Percentiles rank a stretch among this genome's conserved stretches.
Evolutionary conservation across 1,140 invertebrate genomes (phyloP).

Genomic region (Macrobrachium rosenbergii): DNA sequence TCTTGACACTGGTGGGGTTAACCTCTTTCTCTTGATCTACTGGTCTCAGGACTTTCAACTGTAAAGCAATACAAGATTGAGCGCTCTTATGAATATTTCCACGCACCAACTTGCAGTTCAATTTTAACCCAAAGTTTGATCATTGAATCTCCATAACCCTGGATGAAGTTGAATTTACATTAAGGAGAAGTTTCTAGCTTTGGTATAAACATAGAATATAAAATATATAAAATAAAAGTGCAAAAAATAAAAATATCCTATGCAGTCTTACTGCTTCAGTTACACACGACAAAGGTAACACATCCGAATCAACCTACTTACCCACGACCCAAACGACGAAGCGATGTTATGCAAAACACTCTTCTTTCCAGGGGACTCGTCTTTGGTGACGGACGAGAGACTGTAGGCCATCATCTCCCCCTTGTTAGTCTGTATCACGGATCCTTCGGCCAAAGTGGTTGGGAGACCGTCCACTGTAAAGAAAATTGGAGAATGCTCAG

Average conservation of each 20-base stretch:
- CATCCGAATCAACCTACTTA: background rate
- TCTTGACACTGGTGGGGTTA: background rate
- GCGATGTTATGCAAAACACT: conserved; percentile 31
- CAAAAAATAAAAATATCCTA: too few species aligned
- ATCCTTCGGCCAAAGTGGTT: conserved; percentile 9
- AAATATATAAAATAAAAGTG: too few species aligned
- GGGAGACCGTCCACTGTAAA: conserved; percentile 15
- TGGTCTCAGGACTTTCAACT: conserved; percentile 46
- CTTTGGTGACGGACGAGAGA: conserved; percentile 21
- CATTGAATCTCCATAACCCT: too few species aligned
- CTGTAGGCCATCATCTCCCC: conserved; percentile 52
- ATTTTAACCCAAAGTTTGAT: too few species aligned
- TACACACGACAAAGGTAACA: too few species aligned
- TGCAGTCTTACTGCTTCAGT: too few species aligned
- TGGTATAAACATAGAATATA: too few species aligned
- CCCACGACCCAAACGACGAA: conserved; percentile 34
- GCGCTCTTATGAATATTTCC: background rate
- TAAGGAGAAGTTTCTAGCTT: too few species aligned
- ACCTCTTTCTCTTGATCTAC: conserved; percentile 11
- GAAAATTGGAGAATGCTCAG: background rate
- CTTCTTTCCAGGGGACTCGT: background rate
- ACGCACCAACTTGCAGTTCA: too few species aligned
- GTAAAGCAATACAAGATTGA: background rate
- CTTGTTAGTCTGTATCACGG: conserved; percentile 30
- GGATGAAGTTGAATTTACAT: too few species aligned